Conservation (phyloP, 2,797 vertebrate species). For the Galagoides demidoff region DNA sequence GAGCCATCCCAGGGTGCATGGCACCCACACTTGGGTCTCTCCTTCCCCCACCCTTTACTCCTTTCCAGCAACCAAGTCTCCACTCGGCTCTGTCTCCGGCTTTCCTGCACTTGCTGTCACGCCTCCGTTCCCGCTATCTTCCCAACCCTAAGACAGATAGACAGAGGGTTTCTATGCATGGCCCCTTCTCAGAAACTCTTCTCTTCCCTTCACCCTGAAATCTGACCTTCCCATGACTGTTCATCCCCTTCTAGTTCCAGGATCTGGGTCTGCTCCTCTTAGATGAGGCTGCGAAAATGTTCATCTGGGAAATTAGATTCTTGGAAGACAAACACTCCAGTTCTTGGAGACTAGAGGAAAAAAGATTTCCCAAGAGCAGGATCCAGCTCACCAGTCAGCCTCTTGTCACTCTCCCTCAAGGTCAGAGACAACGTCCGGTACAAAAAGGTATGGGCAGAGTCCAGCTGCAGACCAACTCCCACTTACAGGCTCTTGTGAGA, state of each 20-base stretch:
- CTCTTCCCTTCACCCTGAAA: slow-evolving; percentile 41
- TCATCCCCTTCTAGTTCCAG: not conserved
- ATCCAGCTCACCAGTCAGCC: not conserved
- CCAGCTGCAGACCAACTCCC: not conserved
- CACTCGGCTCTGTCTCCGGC: not conserved
- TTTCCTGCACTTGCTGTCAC: not conserved
- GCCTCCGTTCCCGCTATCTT: not conserved
- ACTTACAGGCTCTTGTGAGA: not conserved
- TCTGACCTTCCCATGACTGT: not conserved
- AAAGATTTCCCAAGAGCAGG: not conserved
- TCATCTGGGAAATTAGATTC: slow-evolving; percentile 42
- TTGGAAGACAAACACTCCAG: slow-evolving; percentile 37
- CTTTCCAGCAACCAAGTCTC: not conserved
- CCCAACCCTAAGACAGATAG: not conserved
- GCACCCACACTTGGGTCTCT: not conserved
- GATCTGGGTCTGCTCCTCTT: not conserved
- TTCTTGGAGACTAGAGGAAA: not conserved
- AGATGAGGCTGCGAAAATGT: slow-evolving; percentile 12
- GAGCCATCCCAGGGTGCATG: not conserved
- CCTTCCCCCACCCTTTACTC: not conserved
- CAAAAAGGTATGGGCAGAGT: not conserved
- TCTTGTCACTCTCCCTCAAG: not conserved
- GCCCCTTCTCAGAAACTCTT: slow-evolving; percentile 13
- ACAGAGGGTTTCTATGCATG: not conserved
- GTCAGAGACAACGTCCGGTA: not conserved